Evolutionary conservation across 1,140 invertebrate species (phyloP).

Genomic region (Orussus abietinus): DNA sequence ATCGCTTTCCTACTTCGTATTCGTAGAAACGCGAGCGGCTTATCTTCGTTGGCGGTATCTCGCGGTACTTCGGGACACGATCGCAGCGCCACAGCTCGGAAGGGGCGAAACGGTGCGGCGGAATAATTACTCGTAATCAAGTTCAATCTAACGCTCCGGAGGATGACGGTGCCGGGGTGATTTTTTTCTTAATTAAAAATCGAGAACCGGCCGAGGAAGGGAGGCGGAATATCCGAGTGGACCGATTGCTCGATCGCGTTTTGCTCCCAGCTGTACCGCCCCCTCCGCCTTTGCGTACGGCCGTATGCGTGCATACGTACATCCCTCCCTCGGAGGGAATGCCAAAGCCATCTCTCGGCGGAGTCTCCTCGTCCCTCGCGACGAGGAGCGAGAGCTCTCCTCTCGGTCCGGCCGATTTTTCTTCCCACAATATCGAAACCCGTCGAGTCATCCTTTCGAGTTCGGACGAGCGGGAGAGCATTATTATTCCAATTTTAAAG

Average conservation of each 20-base stretch:
- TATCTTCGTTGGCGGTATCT: too few relatives aligned
- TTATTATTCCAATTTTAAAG: constrained; percentile 55
- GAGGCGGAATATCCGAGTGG: too few relatives aligned
- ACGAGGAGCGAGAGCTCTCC: too few relatives aligned
- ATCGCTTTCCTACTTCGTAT: too few relatives aligned
- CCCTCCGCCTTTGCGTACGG: neutral
- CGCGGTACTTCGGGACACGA: too few relatives aligned
- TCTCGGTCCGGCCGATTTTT: constrained; percentile 34
- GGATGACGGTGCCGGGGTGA: constrained; percentile 43
- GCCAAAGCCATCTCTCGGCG: constrained; percentile 13
- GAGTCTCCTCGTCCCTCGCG: constrained; percentile 28
- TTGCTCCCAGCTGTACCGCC: constrained; percentile 2
- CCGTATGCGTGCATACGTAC: neutral
- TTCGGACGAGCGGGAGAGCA: constrained; percentile 45
- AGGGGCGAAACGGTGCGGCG: constrained; percentile 35
- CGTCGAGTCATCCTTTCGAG: constrained; percentile 51
- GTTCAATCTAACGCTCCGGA: constrained; percentile 48
- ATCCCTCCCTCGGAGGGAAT: too few relatives aligned
- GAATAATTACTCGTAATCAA: constrained; percentile 52
- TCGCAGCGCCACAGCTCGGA: too few relatives aligned
- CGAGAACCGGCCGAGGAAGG: neutral
- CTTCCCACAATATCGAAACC: constrained; percentile 53
- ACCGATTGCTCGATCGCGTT: constrained; percentile 5
- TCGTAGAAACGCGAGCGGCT: too few relatives aligned
- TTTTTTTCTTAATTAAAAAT: constrained; percentile 23